Percentiles rank a stretch among this genome's conserved stretches.
Conservation (phyloP, 2,888 invertebrate species). For the Arge pagana region DNA sequence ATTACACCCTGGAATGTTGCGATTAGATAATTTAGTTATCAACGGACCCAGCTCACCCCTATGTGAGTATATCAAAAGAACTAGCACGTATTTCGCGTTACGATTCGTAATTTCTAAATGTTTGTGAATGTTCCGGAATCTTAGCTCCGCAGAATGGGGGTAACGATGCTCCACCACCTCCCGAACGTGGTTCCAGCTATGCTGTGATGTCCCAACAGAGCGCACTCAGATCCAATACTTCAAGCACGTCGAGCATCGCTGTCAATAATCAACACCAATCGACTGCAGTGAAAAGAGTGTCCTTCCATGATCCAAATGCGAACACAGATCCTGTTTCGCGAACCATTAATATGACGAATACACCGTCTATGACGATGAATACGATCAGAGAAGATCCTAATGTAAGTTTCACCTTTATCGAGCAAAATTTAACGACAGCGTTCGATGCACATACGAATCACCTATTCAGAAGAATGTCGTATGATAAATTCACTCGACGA, state of each 20-base stretch:
- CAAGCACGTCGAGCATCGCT: slow-evolving; percentile 50
- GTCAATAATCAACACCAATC: slow-evolving; percentile 45
- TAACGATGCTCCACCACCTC: slow-evolving; percentile 70
- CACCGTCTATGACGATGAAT: slow-evolving; percentile 57
- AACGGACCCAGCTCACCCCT: slow-evolving; percentile 52
- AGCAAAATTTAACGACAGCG: too few relatives aligned
- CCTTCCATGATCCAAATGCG: slow-evolving; percentile 70
- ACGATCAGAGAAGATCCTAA: slow-evolving; percentile 79
- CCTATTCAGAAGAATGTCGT: too few relatives aligned
- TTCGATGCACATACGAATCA: too few relatives aligned
- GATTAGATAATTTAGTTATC: slow-evolving; percentile 54
- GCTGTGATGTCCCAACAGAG: slow-evolving; percentile 77
- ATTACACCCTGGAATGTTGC: slow-evolving; percentile 50
- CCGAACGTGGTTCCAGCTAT: slow-evolving; percentile 88
- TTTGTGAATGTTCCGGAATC: neutral
- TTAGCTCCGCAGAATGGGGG: slow-evolving; percentile 48
- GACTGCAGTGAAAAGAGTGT: slow-evolving; percentile 69
- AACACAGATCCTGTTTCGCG: slow-evolving; percentile 47
- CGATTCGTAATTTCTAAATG: slow-evolving; percentile 1
- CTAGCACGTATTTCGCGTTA: slow-evolving; percentile 9
- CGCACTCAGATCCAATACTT: slow-evolving; percentile 56
- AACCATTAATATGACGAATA: slow-evolving; percentile 53
- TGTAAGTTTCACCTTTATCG: too few relatives aligned
- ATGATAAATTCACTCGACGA: too few relatives aligned
- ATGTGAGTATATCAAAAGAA: slow-evolving; percentile 36